These are phyloP conservation scores for Anomalospiza imberbis DNA, from an alignment of 2,797 vertebrate species.

Conservation along the genomic window DNA sequence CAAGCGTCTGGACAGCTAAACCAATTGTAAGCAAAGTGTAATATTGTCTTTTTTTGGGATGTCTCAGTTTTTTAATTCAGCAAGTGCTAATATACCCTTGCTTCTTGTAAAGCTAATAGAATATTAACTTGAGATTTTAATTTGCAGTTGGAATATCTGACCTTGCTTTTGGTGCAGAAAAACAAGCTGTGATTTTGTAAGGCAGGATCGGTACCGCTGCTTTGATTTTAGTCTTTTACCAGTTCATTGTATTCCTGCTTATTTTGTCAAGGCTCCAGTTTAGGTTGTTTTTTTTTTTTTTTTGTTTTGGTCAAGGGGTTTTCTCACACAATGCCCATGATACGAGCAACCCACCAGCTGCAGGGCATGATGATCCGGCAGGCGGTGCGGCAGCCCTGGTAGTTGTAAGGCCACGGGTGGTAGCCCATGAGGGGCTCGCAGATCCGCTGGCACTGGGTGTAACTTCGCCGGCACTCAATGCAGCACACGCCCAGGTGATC, in stretches of 20 bases:
- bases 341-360: constrained; percentile 93
- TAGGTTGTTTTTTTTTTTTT: no score
- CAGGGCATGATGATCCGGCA: constrained; percentile 94
- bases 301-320: neutral
- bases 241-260: neutral
- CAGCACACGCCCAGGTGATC: constrained; percentile 94
- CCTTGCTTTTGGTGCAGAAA: constrained; percentile 5
- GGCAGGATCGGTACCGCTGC: neutral
- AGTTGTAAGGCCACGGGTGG: constrained; percentile 89
- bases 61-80: neutral
- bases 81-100: neutral
- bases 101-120: constrained; percentile 18
- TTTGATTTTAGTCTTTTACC: neutral
- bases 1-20: constrained; percentile 23
- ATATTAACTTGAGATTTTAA: constrained; percentile 30
- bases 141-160: constrained; percentile 9
- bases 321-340: constrained; percentile 85
- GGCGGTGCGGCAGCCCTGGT: constrained; percentile 85
- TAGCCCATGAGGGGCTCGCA: constrained; percentile 89
- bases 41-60: neutral
- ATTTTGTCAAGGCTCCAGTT: neutral
- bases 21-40: neutral
- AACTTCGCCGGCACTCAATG: constrained; percentile 86
- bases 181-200: constrained; percentile 14
- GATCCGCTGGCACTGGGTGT: constrained; percentile 90